These are phyloP conservation scores for Marmota monax DNA, from an alignment of 2,113 vertebrate genomes.

Conservation along the genomic window DNA sequence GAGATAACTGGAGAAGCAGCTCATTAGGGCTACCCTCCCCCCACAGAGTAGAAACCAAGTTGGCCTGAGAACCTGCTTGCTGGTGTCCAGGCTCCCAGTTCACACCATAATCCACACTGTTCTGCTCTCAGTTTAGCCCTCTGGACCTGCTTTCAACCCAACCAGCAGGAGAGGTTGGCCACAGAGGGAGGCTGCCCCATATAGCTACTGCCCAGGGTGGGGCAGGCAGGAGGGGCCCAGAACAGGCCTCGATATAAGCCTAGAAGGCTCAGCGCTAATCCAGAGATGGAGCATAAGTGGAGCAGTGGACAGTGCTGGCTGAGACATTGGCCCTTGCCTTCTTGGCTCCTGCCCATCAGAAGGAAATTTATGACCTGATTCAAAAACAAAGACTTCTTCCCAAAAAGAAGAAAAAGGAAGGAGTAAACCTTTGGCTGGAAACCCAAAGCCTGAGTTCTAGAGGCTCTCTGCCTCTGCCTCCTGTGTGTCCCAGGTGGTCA, in stretches of 20 bases:
- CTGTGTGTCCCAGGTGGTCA: neutral
- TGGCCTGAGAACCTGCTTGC: neutral
- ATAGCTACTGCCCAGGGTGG: neutral
- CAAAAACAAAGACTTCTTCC: conserved; percentile 55
- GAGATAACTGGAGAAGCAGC: neutral
- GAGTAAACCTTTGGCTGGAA: neutral
- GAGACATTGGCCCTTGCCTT: neutral
- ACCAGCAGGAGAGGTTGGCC: neutral
- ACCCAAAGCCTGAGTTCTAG: neutral
- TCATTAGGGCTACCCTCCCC: neutral
- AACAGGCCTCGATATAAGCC: neutral
- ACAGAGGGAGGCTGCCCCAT: neutral
- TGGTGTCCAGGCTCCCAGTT: neutral
- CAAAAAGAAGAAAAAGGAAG: conserved; percentile 3
- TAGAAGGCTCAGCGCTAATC: neutral
- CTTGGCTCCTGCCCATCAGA: neutral
- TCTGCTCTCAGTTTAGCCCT: neutral
- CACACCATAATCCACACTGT: neutral
- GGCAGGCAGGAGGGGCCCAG: neutral
- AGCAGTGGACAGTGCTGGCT: too few species aligned
- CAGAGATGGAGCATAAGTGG: neutral
- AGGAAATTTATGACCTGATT: neutral
- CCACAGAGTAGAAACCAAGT: neutral
- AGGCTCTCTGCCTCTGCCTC: neutral
- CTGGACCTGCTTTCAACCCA: neutral